These are phyloP conservation scores for Acleris emargana DNA, from an alignment of 2,888 invertebrate species.

Conservation along the genomic window DNA sequence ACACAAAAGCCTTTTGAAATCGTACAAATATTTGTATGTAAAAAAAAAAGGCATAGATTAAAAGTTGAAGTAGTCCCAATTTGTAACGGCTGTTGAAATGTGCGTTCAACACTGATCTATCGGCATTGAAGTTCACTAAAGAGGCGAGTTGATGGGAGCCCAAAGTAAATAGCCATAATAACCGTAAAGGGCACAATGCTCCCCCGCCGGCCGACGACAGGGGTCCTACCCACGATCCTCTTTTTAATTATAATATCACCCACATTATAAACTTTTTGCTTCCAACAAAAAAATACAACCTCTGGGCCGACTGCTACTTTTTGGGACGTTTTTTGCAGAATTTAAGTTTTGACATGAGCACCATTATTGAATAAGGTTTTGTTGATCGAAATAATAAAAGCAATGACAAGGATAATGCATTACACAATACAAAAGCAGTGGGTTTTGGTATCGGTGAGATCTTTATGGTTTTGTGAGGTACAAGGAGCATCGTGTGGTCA, in stretches of 20 bases:
- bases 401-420: slow-evolving; percentile 34
- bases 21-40: slow-evolving; percentile 15
- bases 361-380: slow-evolving; percentile 38
- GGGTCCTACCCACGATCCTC: slow-evolving; percentile 67
- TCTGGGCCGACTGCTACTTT: slow-evolving; percentile 59
- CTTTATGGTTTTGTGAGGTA: slow-evolving; percentile 26
- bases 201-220: slow-evolving; percentile 71
- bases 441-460: slow-evolving; percentile 34
- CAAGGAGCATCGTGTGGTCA: slow-evolving; percentile 9
- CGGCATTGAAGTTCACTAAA: slow-evolving; percentile 62
- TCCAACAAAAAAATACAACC: slow-evolving; percentile 48
- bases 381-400: slow-evolving; percentile 35
- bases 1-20: slow-evolving; percentile 3
- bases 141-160: slow-evolving; percentile 64
- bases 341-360: slow-evolving; percentile 40
- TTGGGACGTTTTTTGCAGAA: slow-evolving; percentile 47
- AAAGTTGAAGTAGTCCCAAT: slow-evolving; percentile 31
- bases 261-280: slow-evolving; percentile 75
- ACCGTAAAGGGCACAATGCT: slow-evolving; percentile 72
- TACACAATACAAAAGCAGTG: slow-evolving; percentile 36
- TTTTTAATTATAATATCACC: slow-evolving; percentile 83
- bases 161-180: slow-evolving; percentile 81
- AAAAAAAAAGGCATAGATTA: slow-evolving; percentile 17
- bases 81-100: slow-evolving; percentile 35
- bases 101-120: slow-evolving; percentile 29